phyloP scores from a whole-genome alignment of 1,140 invertebrate species.

The Chlorops oryzae region DNA sequence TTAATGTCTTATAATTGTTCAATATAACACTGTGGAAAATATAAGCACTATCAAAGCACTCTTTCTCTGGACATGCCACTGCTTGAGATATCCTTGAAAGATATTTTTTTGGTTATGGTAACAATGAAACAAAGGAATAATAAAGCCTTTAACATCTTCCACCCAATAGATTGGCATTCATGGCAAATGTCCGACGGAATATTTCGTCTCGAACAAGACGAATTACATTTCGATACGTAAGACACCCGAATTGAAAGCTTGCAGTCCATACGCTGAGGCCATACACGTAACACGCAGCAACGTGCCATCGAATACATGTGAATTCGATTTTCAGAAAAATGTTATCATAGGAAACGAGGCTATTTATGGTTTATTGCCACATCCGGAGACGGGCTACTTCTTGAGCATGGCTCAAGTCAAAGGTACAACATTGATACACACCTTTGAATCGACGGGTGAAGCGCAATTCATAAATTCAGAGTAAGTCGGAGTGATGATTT shows the following conservation, averaged over 20 bases:
- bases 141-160: background rate
- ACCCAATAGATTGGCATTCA: slow-evolving; percentile 36
- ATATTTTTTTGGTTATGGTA: no score
- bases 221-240: slow-evolving; percentile 44
- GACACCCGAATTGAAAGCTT: slow-evolving; percentile 42
- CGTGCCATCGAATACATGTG: slow-evolving; percentile 41
- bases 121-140: no score
- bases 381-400: slow-evolving; percentile 41
- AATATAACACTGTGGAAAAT: no score
- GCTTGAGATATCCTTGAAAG: no score
- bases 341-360: slow-evolving; percentile 46
- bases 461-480: slow-evolving; percentile 44
- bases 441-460: slow-evolving; percentile 45
- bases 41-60: no score
- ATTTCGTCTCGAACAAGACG: slow-evolving; percentile 44
- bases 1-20: no score
- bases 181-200: slow-evolving; percentile 43
- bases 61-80: no score
- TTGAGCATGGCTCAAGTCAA: slow-evolving; percentile 41
- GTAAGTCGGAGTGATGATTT: slow-evolving; percentile 15
- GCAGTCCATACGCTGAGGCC: slow-evolving; percentile 35
- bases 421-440: slow-evolving; percentile 41
- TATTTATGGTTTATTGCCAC: slow-evolving; percentile 37
- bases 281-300: slow-evolving; percentile 41
- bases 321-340: slow-evolving; percentile 44